A percentile compares a stretch with the other conserved stretches of the same genome.
phyloP scores from a whole-genome alignment of 2,113 vertebrate genomes.

The Alaudala cheleensis region DNA sequence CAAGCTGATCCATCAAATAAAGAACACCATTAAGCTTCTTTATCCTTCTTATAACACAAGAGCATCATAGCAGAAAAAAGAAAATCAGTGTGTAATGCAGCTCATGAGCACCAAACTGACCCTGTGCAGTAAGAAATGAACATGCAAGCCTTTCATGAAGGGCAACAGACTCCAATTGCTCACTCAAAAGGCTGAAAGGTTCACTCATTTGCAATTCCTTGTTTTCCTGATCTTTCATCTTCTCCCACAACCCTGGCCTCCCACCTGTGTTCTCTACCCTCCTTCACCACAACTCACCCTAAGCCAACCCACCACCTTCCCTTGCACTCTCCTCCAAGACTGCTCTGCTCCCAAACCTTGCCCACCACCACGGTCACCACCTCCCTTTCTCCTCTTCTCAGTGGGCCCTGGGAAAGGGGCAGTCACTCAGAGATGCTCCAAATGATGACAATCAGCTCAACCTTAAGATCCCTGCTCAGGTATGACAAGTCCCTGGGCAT shows the following conservation, averaged over 20 bases:
- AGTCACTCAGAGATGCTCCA: background rate
- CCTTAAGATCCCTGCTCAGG: background rate
- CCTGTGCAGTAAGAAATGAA: background rate
- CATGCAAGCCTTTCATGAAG: background rate
- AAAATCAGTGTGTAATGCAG: background rate
- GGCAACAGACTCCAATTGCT: background rate
- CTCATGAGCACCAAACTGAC: background rate
- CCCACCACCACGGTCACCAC: background rate
- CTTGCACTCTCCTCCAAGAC: background rate
- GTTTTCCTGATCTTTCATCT: background rate
- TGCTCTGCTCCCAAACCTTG: background rate
- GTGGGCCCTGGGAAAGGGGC: fast-evolving
- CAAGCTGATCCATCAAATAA: background rate
- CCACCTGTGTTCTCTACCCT: background rate
- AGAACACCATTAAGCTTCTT: background rate
- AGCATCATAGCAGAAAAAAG: background rate
- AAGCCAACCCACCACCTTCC: background rate
- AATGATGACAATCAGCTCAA: background rate
- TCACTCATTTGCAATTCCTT: background rate
- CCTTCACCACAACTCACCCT: background rate
- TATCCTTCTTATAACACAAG: background rate
- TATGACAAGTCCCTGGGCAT: background rate
- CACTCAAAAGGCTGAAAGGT: background rate
- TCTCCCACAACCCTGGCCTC: background rate
- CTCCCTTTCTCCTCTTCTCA: background rate